Evolutionary conservation across 1,140 invertebrate genomes (phyloP).

Genomic region (Sitodiplosis mosellana): DNA sequence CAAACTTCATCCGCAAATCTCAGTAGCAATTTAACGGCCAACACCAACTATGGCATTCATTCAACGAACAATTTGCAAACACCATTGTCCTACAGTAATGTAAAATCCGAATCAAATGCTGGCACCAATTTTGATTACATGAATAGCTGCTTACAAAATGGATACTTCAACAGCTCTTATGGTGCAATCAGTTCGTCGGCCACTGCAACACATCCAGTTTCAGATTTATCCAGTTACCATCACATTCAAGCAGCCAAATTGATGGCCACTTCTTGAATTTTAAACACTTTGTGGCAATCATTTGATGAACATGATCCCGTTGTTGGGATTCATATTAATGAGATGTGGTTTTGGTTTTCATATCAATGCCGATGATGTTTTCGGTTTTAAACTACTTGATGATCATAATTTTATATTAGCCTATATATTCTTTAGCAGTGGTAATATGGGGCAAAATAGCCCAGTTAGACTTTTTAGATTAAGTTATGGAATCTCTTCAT

Average conservation of each 20-base stretch:
- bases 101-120: constrained; percentile 20
- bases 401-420: no score
- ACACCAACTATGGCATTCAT: constrained; percentile 10
- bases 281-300: no score
- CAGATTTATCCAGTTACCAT: constrained; percentile 42
- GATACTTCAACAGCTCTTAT: constrained; percentile 8
- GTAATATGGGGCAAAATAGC: no score
- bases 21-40: constrained; percentile 3
- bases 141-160: constrained; percentile 21
- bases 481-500: no score
- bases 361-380: no score
- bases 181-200: constrained; percentile 8
- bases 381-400: no score
- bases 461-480: no score
- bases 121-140: constrained; percentile 22
- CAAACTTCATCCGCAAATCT: constrained; percentile 1
- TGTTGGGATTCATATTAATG: no score
- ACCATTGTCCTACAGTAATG: constrained; percentile 5
- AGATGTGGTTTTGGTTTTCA: no score
- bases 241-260: constrained; percentile 60
- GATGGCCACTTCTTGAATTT: constrained; percentile 51
- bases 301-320: no score
- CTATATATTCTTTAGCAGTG: no score
- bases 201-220: constrained; percentile 19
- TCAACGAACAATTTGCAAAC: neutral